phyloP scores from a whole-genome alignment of 2,113 vertebrate genomes.

The Meleagris gallopavo region DNA sequence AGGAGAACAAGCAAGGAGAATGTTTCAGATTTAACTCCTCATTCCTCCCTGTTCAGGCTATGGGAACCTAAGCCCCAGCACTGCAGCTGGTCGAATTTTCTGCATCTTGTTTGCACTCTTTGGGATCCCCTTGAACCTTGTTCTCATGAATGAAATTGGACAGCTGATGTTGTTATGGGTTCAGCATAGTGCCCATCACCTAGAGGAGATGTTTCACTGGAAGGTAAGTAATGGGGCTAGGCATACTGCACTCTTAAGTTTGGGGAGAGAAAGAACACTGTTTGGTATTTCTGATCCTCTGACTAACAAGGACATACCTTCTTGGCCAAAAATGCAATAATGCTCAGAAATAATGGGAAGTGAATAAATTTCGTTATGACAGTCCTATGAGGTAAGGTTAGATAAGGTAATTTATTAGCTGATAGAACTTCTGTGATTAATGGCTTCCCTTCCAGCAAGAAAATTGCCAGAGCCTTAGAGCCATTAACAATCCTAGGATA shows the following conservation, averaged over 20 bases:
- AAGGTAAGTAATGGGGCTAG: constrained; percentile 55
- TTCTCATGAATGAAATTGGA: constrained; percentile 89
- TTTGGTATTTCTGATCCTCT: background rate
- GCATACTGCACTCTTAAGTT: background rate
- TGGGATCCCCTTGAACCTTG: constrained; percentile 90
- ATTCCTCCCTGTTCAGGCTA: constrained; percentile 80
- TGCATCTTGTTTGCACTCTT: constrained; percentile 90
- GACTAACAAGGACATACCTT: background rate
- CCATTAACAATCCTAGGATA: background rate
- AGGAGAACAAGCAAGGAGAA: background rate
- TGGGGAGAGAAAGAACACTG: background rate
- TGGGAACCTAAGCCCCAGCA: constrained; percentile 87
- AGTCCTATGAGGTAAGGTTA: background rate
- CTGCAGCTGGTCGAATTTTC: constrained; percentile 84
- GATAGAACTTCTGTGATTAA: constrained; percentile 39
- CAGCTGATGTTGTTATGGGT: constrained; percentile 84
- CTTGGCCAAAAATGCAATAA: background rate
- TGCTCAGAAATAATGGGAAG: constrained; percentile 43
- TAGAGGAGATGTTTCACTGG: constrained; percentile 56
- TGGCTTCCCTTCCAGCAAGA: constrained; percentile 38
- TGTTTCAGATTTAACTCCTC: background rate
- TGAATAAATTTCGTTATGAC: constrained; percentile 38
- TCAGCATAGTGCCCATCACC: constrained; percentile 11
- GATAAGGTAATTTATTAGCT: constrained; percentile 58
- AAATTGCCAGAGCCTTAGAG: background rate